These are phyloP conservation scores for Lochmaea crataegi DNA, from an alignment of 2,888 invertebrate species.

Conservation along the genomic window DNA sequence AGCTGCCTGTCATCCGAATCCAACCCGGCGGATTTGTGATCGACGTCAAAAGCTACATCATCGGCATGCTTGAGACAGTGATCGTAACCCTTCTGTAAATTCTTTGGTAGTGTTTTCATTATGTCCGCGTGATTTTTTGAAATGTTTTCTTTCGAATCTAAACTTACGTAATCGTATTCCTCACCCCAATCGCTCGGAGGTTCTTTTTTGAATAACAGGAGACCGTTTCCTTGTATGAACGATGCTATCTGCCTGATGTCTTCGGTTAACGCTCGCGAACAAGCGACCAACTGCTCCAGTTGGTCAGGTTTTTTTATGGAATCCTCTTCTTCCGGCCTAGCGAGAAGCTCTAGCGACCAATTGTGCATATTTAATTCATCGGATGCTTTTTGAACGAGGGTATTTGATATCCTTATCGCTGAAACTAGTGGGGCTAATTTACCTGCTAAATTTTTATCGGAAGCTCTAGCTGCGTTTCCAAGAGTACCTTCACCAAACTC, in stretches of 20 bases:
- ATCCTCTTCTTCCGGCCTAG: slow-evolving; percentile 58
- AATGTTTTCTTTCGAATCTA: slow-evolving; percentile 80
- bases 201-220: slow-evolving; percentile 79
- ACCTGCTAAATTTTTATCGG: slow-evolving; percentile 76
- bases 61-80: slow-evolving; percentile 80
- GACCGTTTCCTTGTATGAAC: slow-evolving; percentile 89
- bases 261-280: slow-evolving; percentile 87
- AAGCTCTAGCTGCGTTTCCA: slow-evolving; percentile 85
- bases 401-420: slow-evolving; percentile 83
- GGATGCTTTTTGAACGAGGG: slow-evolving; percentile 81
- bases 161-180: slow-evolving; percentile 92
- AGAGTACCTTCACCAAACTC: slow-evolving; percentile 90
- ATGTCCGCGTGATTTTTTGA: slow-evolving; percentile 80
- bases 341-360: slow-evolving; percentile 80
- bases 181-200: slow-evolving; percentile 76
- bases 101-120: slow-evolving; percentile 78
- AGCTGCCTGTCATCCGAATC: slow-evolving; percentile 86
- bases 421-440: slow-evolving; percentile 83
- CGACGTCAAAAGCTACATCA: slow-evolving; percentile 70
- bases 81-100: slow-evolving; percentile 81
- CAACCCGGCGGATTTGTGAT: slow-evolving; percentile 65
- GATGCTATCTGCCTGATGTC: slow-evolving; percentile 91
- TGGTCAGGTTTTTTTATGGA: slow-evolving; percentile 78
- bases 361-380: slow-evolving; percentile 79
- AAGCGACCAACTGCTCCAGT: slow-evolving; percentile 88